Base-by-base conservation (phyloP, 1,140 invertebrate genomes). In the Drosophila kohkoa region DNA sequence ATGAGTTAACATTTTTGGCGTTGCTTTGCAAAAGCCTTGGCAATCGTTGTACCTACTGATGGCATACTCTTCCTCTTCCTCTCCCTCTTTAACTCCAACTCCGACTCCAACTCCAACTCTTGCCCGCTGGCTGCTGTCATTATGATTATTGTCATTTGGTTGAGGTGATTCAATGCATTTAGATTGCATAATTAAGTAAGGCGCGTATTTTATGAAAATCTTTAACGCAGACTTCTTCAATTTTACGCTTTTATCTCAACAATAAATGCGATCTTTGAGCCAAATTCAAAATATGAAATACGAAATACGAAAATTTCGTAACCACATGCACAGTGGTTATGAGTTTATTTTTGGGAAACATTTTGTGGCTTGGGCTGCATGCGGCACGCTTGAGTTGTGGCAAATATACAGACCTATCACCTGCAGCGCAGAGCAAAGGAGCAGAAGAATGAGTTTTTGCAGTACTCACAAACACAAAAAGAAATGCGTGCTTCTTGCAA, bases 131-230 rank as follows among this genome's bases (percentile, higher is more conserved):
- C 52, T 71, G 60, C 49, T 75, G 80, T 87, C 83, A 83, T 87
- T 88, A 87, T 83, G 83, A 87, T 87, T 87, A 87, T 87, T 87
- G 83, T 83, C 83, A 88, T 83, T 87, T 83, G 83, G 80, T 73
- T 88, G 83, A 83, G 73, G 83, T 88, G 83, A 83, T 87, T 87
- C 83, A 87, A 87, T 87, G 83, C 83, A 87, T 87, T 87, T 87
- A 87, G 83, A 87, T 87, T 80, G 83, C 83, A 87, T 88, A 87
- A 87, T 87, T 87, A 87, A 88, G 83, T 88, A 80, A 82, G 58
- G 75, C 59, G 75, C 57, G 64, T 77, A 52, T 45, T 64, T 49
- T 25, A 63, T 49, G 35, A 13, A 68, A 64, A 60, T 63, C 55
- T 62, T 35, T 13, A 32, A 32, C 30, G 38, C 60, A 6, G 10